Conservation (phyloP, 2,888 invertebrate genomes). For the Stenodema calcarata region DNA sequence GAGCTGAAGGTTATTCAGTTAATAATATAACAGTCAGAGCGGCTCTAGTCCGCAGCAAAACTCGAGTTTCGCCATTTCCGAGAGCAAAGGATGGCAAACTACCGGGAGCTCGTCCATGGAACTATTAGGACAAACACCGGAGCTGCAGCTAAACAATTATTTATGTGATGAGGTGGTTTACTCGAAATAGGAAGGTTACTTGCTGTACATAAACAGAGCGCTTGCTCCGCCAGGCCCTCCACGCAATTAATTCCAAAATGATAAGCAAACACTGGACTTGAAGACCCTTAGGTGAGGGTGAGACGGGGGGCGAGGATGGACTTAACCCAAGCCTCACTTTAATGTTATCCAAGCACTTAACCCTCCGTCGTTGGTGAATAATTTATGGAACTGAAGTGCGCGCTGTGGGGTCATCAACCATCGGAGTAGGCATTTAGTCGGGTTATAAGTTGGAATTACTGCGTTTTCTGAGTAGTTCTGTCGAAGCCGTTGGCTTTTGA, state of each 20-base stretch:
- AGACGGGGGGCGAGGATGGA: neutral
- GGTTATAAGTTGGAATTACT: neutral
- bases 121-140: slow-evolving; percentile 42
- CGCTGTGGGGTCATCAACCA: neutral
- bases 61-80: neutral
- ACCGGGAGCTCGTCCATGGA: neutral
- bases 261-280: slow-evolving; percentile 44
- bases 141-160: slow-evolving; percentile 34
- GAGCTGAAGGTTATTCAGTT: too few relatives aligned
- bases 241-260: slow-evolving; percentile 46
- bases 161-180: slow-evolving; percentile 42
- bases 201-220: slow-evolving; percentile 26
- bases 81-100: slow-evolving; percentile 16
- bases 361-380: slow-evolving; percentile 41
- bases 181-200: slow-evolving; percentile 46
- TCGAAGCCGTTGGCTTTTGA: neutral
- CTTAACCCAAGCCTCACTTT: slow-evolving; percentile 43
- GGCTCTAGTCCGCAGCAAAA: neutral
- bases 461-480: neutral
- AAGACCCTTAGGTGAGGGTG: slow-evolving; percentile 35
- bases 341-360: slow-evolving; percentile 47
- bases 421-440: neutral
- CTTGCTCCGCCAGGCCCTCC: slow-evolving; percentile 4
- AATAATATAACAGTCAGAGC: too few relatives aligned
- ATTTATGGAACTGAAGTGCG: slow-evolving; percentile 35